phyloP scores from a whole-genome alignment of 2,888 invertebrate genomes.

The Pegoplata infirma region DNA sequence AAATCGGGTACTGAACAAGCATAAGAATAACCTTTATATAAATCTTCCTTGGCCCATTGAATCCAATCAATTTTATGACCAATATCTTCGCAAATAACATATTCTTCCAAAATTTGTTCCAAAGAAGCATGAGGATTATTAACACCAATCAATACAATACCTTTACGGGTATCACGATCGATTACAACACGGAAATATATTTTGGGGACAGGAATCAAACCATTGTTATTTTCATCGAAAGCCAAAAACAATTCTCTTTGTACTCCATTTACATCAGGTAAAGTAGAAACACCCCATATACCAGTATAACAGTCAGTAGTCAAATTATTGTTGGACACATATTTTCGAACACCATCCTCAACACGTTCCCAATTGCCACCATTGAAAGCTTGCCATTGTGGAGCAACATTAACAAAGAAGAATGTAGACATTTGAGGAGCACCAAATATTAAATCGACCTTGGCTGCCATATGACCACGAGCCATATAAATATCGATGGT shows the following conservation, averaged over 20 bases:
- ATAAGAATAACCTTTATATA: slow-evolving; percentile 70
- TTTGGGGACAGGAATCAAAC: slow-evolving; percentile 79
- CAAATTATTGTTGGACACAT: slow-evolving; percentile 73
- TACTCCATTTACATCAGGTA: slow-evolving; percentile 78
- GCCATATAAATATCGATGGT: slow-evolving; percentile 74
- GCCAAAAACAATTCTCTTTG: slow-evolving; percentile 74
- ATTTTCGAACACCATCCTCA: slow-evolving; percentile 79
- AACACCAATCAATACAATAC: slow-evolving; percentile 80
- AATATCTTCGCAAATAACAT: slow-evolving; percentile 71
- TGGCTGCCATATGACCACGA: slow-evolving; percentile 80
- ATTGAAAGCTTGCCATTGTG: slow-evolving; percentile 82
- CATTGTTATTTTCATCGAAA: slow-evolving; percentile 72
- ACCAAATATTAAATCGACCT: slow-evolving; percentile 79
- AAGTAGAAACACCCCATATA: slow-evolving; percentile 79
- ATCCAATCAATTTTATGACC: slow-evolving; percentile 70
- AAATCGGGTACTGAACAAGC: slow-evolving; percentile 72
- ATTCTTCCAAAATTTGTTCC: slow-evolving; percentile 67
- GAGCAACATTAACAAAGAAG: slow-evolving; percentile 80
- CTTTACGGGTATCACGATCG: slow-evolving; percentile 76
- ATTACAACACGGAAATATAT: slow-evolving; percentile 81
- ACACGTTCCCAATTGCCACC: slow-evolving; percentile 81
- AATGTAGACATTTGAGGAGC: slow-evolving; percentile 79
- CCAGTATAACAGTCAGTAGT: slow-evolving; percentile 80
- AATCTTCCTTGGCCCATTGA: slow-evolving; percentile 69
- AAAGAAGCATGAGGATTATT: slow-evolving; percentile 74